Evolutionary conservation across 2,113 vertebrate genomes (phyloP).

Genomic region (Mirounga angustirostris): DNA sequence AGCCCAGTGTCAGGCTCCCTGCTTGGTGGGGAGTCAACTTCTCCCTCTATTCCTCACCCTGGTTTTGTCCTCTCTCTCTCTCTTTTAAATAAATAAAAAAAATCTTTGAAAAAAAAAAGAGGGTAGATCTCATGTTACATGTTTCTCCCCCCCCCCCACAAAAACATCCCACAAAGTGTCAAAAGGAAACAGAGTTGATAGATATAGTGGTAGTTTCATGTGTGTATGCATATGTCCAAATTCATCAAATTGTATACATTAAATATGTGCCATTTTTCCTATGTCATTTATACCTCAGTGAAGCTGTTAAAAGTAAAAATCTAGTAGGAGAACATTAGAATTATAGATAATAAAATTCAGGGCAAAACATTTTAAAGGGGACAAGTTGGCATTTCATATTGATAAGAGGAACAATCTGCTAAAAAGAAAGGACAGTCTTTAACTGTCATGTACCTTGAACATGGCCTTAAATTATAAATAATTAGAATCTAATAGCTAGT

Average conservation of each 20-base stretch:
- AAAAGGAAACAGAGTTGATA: not conserved
- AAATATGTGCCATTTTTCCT: not conserved
- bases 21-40: too few species aligned
- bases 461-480: not conserved
- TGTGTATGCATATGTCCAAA: not conserved
- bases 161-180: not conserved
- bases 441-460: not conserved
- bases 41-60: too few species aligned
- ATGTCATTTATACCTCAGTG: not conserved
- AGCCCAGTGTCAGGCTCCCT: too few species aligned
- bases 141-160: fast-evolving
- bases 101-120: too few species aligned
- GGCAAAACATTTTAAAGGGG: not conserved
- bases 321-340: not conserved
- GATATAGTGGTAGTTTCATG: not conserved
- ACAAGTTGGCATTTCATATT: not conserved
- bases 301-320: not conserved
- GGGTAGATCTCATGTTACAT: not conserved
- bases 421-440: not conserved
- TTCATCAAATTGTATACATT: not conserved
- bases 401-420: not conserved
- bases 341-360: not conserved
- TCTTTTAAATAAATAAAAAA: too few species aligned
- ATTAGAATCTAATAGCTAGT: not conserved
- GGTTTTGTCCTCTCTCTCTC: too few species aligned